A percentile compares a stretch with the other conserved stretches of the same genome.
Evolutionary conservation across 2,888 invertebrate species (phyloP).

Genomic region (Crepidodera aurea): DNA sequence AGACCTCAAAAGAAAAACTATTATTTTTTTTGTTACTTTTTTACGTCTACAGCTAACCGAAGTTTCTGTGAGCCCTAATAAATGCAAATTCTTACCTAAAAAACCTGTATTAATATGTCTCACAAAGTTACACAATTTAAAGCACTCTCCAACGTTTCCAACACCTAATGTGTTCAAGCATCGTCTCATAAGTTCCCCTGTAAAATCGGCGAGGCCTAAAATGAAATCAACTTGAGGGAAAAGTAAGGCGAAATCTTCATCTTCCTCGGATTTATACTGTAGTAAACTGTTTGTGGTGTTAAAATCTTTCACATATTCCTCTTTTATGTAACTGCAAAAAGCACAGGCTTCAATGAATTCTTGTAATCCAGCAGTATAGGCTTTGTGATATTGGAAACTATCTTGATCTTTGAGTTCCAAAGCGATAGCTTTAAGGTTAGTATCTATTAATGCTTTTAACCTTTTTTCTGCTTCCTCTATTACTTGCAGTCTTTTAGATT

Average conservation of each 20-base stretch:
- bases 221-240: slow-evolving; percentile 68
- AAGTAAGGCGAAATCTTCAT: slow-evolving; percentile 47
- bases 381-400: slow-evolving; percentile 72
- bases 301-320: slow-evolving; percentile 69
- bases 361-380: slow-evolving; percentile 74
- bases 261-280: slow-evolving; percentile 44
- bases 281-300: slow-evolving; percentile 49
- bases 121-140: slow-evolving; percentile 75
- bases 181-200: slow-evolving; percentile 90
- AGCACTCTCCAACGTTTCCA: slow-evolving; percentile 78
- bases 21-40: neutral
- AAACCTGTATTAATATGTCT: slow-evolving; percentile 72
- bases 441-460: slow-evolving; percentile 69
- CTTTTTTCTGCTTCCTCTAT: slow-evolving; percentile 73
- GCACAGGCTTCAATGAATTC: slow-evolving; percentile 89
- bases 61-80: too few species aligned
- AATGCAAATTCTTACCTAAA: slow-evolving; percentile 63
- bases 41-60: neutral
- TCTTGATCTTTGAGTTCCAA: slow-evolving; percentile 77
- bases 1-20: slow-evolving; percentile 58
- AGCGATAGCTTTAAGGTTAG: slow-evolving; percentile 74
- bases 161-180: slow-evolving; percentile 83
- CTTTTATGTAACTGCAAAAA: slow-evolving; percentile 75
- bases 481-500: slow-evolving; percentile 65
- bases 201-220: slow-evolving; percentile 85